phyloP scores from a whole-genome alignment of 2,797 vertebrate genomes.

The Scolopax bukidnonensis region DNA sequence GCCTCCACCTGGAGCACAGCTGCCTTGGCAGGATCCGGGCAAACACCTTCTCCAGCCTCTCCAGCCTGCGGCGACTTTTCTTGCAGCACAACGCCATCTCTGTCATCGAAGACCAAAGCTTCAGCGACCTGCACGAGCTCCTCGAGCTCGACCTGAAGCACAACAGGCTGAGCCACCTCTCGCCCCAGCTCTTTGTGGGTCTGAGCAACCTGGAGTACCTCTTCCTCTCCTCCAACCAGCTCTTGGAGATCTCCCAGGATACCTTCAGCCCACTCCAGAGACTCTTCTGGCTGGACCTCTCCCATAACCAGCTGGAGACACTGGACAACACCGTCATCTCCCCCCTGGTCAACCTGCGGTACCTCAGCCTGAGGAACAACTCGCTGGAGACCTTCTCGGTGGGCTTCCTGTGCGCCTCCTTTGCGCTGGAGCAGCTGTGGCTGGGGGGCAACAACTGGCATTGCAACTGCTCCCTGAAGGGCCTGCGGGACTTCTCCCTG shows the following conservation, averaged over 20 bases:
- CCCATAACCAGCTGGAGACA: constrained; percentile 79
- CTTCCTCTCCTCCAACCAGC: constrained; percentile 88
- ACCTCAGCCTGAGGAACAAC: constrained; percentile 89
- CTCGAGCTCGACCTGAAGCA: constrained; percentile 89
- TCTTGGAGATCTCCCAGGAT: constrained; percentile 78
- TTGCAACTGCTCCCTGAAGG: constrained; percentile 86
- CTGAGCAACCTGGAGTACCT: constrained; percentile 91
- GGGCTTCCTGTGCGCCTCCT: constrained; percentile 71
- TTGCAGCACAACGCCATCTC: constrained; percentile 88
- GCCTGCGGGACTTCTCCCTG: constrained; percentile 85
- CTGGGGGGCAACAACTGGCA: constrained; percentile 92
- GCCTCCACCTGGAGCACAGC: constrained; percentile 92
- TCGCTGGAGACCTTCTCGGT: constrained; percentile 78
- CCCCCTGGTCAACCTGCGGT: constrained; percentile 83
- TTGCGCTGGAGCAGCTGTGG: constrained; percentile 88
- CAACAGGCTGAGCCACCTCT: constrained; percentile 86
- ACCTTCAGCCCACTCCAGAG: constrained; percentile 77
- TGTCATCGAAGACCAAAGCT: constrained; percentile 85
- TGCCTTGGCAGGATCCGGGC: constrained; percentile 84
- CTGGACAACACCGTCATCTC: constrained; percentile 79
- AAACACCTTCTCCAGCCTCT: constrained; percentile 86
- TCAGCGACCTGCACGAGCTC: constrained; percentile 85
- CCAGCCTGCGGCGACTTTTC: constrained; percentile 90
- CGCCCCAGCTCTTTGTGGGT: constrained; percentile 81
- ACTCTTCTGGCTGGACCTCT: constrained; percentile 85